Percentiles rank a stretch among this genome's conserved stretches.
Conservation (phyloP, 2,113 vertebrate species). For the Potamarius usumacintae region DNA sequence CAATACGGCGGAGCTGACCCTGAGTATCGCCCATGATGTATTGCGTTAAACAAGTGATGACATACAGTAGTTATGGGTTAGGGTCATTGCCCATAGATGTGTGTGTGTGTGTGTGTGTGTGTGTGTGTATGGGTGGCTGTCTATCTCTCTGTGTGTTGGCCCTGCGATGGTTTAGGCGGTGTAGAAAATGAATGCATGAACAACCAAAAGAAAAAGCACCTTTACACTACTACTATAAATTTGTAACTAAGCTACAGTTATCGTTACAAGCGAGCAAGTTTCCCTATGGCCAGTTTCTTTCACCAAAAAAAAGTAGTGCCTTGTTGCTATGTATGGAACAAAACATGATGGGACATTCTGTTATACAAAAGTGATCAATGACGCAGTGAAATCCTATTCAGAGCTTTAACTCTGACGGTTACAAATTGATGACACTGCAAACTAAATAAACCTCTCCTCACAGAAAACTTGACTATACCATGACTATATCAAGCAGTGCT, state of each 20-base stretch:
- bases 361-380: background rate
- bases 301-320: background rate
- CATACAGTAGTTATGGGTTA: too few species aligned
- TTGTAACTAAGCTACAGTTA: background rate
- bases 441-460: background rate
- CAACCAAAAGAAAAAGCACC: background rate
- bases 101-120: too few species aligned
- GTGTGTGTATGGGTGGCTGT: too few species aligned
- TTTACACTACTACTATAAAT: background rate
- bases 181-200: too few species aligned
- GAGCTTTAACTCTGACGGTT: background rate
- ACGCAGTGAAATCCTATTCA: background rate
- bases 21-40: too few species aligned
- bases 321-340: background rate
- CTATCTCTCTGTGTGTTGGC: too few species aligned
- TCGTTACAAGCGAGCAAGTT: background rate
- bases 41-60: too few species aligned
- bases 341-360: background rate
- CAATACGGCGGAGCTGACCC: too few species aligned
- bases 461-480: background rate
- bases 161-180: too few species aligned
- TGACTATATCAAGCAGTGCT: background rate
- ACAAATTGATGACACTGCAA: background rate
- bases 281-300: background rate
- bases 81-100: too few species aligned